Percentiles rank a stretch among this genome's conserved stretches.
Conservation (phyloP, 1,140 invertebrate species). For the Temnothorax nylanderi region DNA sequence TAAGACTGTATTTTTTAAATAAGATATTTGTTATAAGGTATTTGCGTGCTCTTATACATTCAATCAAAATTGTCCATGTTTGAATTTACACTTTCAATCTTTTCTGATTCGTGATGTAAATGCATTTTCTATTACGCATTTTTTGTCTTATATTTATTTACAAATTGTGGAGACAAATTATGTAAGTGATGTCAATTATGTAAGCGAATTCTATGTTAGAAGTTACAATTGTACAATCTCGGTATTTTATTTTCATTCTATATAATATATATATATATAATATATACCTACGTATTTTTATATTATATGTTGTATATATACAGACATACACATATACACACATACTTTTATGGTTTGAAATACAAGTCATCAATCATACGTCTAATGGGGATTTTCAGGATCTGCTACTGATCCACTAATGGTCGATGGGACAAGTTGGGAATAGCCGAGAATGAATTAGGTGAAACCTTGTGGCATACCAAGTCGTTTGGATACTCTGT, state of each 20-base stretch:
- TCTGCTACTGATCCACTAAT: slow-evolving; percentile 74
- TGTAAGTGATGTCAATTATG: neutral
- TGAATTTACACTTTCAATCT: neutral
- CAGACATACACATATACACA: neutral
- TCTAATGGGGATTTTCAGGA: slow-evolving; percentile 79
- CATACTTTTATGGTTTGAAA: slow-evolving; percentile 19
- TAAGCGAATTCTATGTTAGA: neutral
- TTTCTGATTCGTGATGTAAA: neutral
- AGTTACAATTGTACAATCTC: slow-evolving; percentile 14
- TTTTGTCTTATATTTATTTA: neutral
- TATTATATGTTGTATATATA: neutral
- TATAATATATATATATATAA: too few species aligned
- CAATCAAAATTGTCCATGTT: neutral
- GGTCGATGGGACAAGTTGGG: slow-evolving; percentile 70
- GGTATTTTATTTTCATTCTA: slow-evolving; percentile 30
- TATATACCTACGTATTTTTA: slow-evolving; percentile 23
- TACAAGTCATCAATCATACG: slow-evolving; percentile 69
- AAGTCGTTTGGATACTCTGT: slow-evolving; percentile 59
- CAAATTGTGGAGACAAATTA: neutral
- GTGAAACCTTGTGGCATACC: slow-evolving; percentile 62
- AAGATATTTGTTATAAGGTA: neutral
- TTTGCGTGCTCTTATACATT: neutral
- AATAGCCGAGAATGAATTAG: slow-evolving; percentile 64
- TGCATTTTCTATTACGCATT: neutral
- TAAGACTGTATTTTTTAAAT: neutral